Evolutionary conservation across 2,888 invertebrate genomes (phyloP), one percentile per base, ranked within the genome.

Genomic region (Rhorus exstirpatorius): DNA sequence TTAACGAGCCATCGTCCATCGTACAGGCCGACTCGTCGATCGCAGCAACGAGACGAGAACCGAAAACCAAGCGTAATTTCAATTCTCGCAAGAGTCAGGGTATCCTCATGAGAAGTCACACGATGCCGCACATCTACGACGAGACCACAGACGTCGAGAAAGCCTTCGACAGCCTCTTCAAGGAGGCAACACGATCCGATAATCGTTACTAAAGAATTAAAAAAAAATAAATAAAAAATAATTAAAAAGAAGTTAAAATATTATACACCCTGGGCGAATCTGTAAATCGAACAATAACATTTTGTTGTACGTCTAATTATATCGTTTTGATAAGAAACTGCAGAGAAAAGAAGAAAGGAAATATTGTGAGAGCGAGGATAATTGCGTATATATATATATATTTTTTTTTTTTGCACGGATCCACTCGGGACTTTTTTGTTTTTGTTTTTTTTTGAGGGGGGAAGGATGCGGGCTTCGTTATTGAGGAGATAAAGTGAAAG

Each of bases 111-210:
- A 95, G 97, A 88, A 97, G 97, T 93, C 95, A 96, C 89, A 97
- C 97, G 44, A 95, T 97, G 95, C 96, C 96, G 6, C 84, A 86
- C 76, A 94, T 96, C 90, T 84, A 79, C 65, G 97, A 96, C 93
- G 97, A 97, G 93, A 89, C 83, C 6, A 96, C 96, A 93, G 97
- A 97, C 93, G 96, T 97, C 82, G 98, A 98, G 92, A 96, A 96
- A 94, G 97, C 97, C 87, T 98, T 98, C 94, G 97, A 98, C 93
- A 96, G 96, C 93, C 95, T 98, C 89, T 97, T 97, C 94, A 93
- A 93, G 84, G 93, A 93, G 86, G 91, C 93, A 35, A 93, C 92
- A 19, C 85, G 87, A 26, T 35, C 88, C 71, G 89, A 89, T 82
- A 87, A 88, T 72, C 88, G 88, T 41, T 87, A 80, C 81, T 90